Percentiles rank a stretch among this genome's conserved stretches.
Conservation (phyloP, 2,888 invertebrate genomes). For the Orthosia cruda region DNA sequence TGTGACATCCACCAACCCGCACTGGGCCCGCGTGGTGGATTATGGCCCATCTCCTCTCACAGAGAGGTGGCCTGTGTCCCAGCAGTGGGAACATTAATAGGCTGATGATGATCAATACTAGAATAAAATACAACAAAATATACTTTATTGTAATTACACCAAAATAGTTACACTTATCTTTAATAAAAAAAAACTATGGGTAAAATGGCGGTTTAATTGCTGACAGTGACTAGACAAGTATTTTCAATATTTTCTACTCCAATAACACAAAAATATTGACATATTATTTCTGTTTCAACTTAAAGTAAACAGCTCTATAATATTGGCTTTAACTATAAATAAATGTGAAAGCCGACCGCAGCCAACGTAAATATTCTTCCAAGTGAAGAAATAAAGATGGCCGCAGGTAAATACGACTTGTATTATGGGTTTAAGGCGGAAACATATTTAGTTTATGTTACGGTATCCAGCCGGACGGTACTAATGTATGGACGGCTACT, state of each 20-base stretch:
- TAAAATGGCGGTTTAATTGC: too few species aligned
- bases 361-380: slow-evolving; percentile 74
- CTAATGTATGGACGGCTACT: slow-evolving; percentile 44
- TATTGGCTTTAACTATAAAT: slow-evolving; percentile 66
- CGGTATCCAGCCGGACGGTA: slow-evolving; percentile 51
- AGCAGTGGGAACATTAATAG: too few species aligned
- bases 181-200: too few species aligned
- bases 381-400: slow-evolving; percentile 76
- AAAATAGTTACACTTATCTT: too few species aligned
- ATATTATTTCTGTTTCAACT: slow-evolving; percentile 23
- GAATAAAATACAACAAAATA: too few species aligned
- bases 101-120: too few species aligned
- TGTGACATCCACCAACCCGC: too few species aligned
- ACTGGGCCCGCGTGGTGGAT: too few species aligned
- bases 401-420: slow-evolving; percentile 73
- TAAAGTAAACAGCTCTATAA: slow-evolving; percentile 49
- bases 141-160: too few species aligned
- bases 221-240: too few species aligned
- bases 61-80: too few species aligned
- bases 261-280: neutral
- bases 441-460: slow-evolving; percentile 75
- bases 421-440: slow-evolving; percentile 70
- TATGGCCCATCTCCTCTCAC: too few species aligned
- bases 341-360: slow-evolving; percentile 66
- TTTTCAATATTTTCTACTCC: neutral